Evolutionary conservation across 1,140 invertebrate species (phyloP).

Genomic region (Hypsibius dujardini): DNA sequence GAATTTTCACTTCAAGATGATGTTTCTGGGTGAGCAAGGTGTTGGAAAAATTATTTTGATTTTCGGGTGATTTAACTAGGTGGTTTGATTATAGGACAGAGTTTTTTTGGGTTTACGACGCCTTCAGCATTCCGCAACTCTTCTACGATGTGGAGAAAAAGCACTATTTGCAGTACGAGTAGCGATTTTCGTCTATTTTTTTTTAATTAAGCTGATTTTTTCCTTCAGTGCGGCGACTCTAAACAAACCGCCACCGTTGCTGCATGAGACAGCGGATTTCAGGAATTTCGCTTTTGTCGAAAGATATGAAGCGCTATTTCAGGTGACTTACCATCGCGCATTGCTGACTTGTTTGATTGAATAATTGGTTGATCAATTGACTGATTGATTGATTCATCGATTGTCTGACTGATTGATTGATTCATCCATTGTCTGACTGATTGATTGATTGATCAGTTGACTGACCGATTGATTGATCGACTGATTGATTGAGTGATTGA

Average conservation of each 20-base stretch:
- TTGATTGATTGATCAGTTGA: no score
- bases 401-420: no score
- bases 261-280: not conserved
- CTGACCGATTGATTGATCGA: no score
- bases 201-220: no score
- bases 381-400: no score
- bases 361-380: conserved; percentile 1
- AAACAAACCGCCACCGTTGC: not conserved
- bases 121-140: not conserved
- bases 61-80: not conserved
- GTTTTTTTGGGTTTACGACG: conserved; percentile 14
- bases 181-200: not conserved
- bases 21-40: not conserved
- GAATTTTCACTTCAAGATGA: not conserved
- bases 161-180: conserved; percentile 7
- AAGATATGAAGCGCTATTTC: not conserved
- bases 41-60: not conserved
- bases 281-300: not conserved
- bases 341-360: not conserved
- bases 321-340: not conserved
- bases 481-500: no score
- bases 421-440: no score
- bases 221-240: not conserved
- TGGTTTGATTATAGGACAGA: not conserved
- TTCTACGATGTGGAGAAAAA: conserved; percentile 2